Conservation (phyloP, 2,113 vertebrate species). For the Myodes glareolus region DNA sequence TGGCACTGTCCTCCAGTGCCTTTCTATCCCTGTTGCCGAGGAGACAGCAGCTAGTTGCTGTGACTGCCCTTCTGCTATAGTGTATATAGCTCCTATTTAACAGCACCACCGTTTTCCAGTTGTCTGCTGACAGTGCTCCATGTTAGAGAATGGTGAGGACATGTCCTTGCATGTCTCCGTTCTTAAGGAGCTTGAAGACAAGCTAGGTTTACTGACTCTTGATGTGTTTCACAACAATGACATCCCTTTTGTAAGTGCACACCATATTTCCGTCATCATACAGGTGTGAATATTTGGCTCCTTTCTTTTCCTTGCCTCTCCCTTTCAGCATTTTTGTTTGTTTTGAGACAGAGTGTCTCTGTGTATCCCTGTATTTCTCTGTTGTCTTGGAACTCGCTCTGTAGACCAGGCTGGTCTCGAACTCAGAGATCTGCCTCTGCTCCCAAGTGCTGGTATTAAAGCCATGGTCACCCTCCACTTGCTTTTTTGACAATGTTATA, state of each 20-base stretch:
- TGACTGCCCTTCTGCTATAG: not conserved
- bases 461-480: not conserved
- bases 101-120: not conserved
- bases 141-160: not conserved
- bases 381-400: not conserved
- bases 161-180: not conserved
- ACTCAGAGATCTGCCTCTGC: not conserved
- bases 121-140: not conserved
- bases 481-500: not conserved
- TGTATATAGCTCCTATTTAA: not conserved
- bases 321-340: not conserved
- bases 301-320: not conserved
- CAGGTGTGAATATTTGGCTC: not conserved
- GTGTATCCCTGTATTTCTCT: not conserved
- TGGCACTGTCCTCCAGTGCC: not conserved
- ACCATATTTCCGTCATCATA: not conserved
- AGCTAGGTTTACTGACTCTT: slow-evolving; percentile 64
- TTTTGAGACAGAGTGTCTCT: not conserved
- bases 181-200: not conserved
- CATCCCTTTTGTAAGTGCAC: slow-evolving; percentile 55
- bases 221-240: slow-evolving; percentile 40
- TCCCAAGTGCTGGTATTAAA: not conserved
- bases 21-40: not conserved
- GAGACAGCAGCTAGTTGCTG: not conserved
- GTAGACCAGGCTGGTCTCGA: not conserved